Evolutionary conservation across 2,797 vertebrate genomes (phyloP), one percentile per base, ranked within the genome.

Genomic region (Poecilia wingei): DNA sequence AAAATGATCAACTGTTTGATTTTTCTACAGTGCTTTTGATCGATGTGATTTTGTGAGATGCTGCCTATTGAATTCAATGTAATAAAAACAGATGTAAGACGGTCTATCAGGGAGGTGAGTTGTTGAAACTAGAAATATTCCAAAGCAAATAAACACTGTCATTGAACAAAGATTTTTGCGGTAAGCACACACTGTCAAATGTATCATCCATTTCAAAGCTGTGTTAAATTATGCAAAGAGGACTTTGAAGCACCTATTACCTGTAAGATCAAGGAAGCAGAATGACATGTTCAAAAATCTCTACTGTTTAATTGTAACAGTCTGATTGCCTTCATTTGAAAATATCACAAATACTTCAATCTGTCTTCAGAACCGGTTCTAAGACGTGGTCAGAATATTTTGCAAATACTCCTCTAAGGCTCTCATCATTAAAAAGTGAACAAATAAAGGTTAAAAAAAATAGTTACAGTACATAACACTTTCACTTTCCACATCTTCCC

Each of bases 261-360:
- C 77, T 81, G 57, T 73, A 81, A 39, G 74, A 84, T 61, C 14
- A 76, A 66, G 20, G 73, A 83, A 74, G 69, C 72, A 84, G 43
- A 68, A 78, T 87, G 74, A 73, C 88, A 61, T 84, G 77, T 79
- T 76, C 76, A 82, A 41, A 77, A 74, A 81, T 33, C 55, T 3
- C 13, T 76, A 49, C 47, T 2, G 25, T 79, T 83, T 79, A 70
- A 79, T 28, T 6, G 4, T 25, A 3, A 8, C n/a, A 49, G 61
- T 9, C 14, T 82, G 14, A 78, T 80, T 84, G 74, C 20, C 51
- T 80, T 77, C 45, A 57, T 36, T 22, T 55, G 6, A 79, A 78
- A 83, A 36, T 22, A 81, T 64, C 82, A 84, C 77, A 77, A 81
- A 57, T 28, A 49, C 20, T 64, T 46, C 69, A 76, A 76, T 81